A percentile compares a stretch with the other conserved stretches of the same genome.
Evolutionary conservation across 2,888 invertebrate species (phyloP).

Genomic region (Chloromyia formosa): DNA sequence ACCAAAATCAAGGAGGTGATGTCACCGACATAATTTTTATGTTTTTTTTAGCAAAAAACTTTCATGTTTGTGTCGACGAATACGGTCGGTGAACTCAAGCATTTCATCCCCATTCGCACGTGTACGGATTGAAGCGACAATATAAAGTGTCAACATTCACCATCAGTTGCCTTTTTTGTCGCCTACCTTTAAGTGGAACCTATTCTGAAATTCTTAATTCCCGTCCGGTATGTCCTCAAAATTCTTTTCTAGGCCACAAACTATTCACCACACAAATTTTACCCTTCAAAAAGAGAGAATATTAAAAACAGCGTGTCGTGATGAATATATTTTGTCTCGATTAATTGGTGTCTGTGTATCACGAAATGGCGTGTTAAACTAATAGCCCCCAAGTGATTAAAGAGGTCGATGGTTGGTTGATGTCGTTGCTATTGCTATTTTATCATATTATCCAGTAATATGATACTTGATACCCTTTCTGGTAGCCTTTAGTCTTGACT

Average conservation of each 20-base stretch:
- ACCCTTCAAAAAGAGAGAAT: not conserved
- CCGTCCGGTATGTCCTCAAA: not conserved
- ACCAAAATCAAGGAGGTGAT: too few species aligned
- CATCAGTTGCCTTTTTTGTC: too few species aligned
- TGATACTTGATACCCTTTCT: constrained; percentile 1
- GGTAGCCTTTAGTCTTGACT: not conserved
- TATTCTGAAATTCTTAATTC: too few species aligned
- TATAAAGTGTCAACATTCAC: too few species aligned
- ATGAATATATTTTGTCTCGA: constrained; percentile 29
- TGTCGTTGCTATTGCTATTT: not conserved
- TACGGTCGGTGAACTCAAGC: too few species aligned
- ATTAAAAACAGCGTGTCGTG: constrained; percentile 2
- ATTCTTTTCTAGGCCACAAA: constrained; percentile 1
- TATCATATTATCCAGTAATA: constrained; percentile 20
- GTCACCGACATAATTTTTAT: too few species aligned
- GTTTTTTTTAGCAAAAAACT: too few species aligned
- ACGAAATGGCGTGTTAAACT: constrained; percentile 47
- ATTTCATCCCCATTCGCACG: too few species aligned
- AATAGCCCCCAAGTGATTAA: constrained; percentile 46
- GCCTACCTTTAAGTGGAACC: too few species aligned
- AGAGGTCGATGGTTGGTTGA: constrained; percentile 33
- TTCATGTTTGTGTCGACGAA: too few species aligned
- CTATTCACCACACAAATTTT: not conserved
- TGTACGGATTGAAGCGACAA: too few species aligned
- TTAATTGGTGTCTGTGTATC: constrained; percentile 45